Base-by-base conservation (phyloP, 1,140 invertebrate genomes). In the Pseudomyrmex dendroicus region DNA sequence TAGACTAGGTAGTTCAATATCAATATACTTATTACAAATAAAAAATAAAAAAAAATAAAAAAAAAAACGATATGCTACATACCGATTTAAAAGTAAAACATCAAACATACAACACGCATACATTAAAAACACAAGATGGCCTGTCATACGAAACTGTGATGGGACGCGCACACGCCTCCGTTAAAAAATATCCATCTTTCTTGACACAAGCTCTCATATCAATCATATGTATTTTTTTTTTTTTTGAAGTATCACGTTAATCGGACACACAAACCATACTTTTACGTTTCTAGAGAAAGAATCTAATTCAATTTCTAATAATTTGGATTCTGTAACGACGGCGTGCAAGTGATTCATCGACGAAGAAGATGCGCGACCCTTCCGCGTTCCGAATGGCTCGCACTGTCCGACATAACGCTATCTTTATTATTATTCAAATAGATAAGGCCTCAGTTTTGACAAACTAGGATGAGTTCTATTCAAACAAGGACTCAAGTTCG, bases 1-100 rank as follows among this genome's bases (percentile, higher is more conserved):
- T 93, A 94, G 91, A 89, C 83, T 93, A 93, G 93, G 91, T 94
- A 93, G 92, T 92, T 92, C 90, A 94, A 94, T 94, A 94, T 91
- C 90, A 91, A 91, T 93, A 93, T 93, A 90, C 92, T 93, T 90
- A 91, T 92, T 91, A 91, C 86, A 89, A 91, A 87, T 93, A 91
- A 90, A 88, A 92, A 92, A 89, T 20, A 90, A 88, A 35, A 88
- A 35, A 35, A 35, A 35, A 35, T 0, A 35, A 35, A 35, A 35
- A 35, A 35, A 35, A 35, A 35, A 92, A 92, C 86, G 87, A 93
- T 93, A 93, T 93, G 89, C 92, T 93, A 91, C 91, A 89, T 93
- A 93, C 83, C 90, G 91, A 93, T 90, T 80, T 92, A 92, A 90
- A 92, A 92, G 85, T 91, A 77, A 91, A 91, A 88, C 74, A 87